Evolutionary conservation across 2,888 invertebrate species (phyloP).

Genomic region (Leistus spinibarbis): DNA sequence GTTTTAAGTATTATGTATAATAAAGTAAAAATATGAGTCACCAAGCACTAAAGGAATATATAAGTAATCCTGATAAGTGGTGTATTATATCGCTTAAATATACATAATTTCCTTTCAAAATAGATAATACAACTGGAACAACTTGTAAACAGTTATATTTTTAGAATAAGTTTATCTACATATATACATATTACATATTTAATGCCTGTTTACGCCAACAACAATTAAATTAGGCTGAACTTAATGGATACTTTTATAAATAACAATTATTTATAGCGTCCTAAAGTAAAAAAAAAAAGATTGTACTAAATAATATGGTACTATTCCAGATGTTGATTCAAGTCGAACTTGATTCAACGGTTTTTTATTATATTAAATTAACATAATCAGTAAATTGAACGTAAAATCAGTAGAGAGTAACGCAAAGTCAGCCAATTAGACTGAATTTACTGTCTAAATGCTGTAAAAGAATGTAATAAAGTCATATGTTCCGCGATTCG

Average conservation of each 20-base stretch:
- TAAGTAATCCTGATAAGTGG: conserved; percentile 1
- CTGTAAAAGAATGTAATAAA: background rate
- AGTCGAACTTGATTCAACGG: background rate
- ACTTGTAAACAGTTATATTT: background rate
- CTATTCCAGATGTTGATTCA: background rate
- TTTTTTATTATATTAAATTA: background rate
- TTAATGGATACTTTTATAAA: too few relatives aligned
- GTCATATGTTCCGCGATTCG: too few relatives aligned
- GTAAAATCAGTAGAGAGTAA: background rate
- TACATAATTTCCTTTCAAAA: conserved; percentile 14
- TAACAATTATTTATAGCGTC: too few relatives aligned
- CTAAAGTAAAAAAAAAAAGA: too few relatives aligned
- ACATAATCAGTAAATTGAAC: background rate
- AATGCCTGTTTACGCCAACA: too few relatives aligned
- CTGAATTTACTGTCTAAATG: background rate
- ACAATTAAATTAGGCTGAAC: too few relatives aligned
- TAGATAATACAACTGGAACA: conserved; percentile 9
- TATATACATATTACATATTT: too few relatives aligned
- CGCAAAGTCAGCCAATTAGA: background rate
- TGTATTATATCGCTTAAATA: conserved; percentile 6
- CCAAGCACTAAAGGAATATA: background rate
- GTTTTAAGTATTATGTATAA: too few relatives aligned
- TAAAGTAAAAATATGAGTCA: conserved; percentile 1
- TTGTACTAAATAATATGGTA: too few relatives aligned
- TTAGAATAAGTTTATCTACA: too few relatives aligned